A percentile compares a stretch with the other conserved stretches of the same genome.
These are phyloP conservation scores for Pachymerium ferrugineum DNA, from an alignment of 2,888 invertebrate species.

Conservation along the genomic window DNA sequence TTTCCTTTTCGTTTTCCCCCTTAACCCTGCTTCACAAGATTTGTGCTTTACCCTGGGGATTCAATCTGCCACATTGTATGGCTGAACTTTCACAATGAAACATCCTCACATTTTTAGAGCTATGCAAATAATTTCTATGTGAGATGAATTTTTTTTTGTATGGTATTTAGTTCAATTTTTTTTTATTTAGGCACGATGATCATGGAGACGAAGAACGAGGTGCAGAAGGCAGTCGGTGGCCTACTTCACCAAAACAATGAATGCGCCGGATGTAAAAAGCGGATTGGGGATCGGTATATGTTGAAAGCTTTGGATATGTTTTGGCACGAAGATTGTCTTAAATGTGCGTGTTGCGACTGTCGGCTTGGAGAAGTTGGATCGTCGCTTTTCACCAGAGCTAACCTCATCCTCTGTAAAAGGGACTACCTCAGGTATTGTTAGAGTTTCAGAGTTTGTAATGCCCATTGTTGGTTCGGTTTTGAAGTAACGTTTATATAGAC, in stretches of 20 bases:
- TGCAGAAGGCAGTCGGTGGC: conserved; percentile 22
- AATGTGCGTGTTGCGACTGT: conserved; percentile 88
- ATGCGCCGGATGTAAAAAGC: conserved; percentile 79
- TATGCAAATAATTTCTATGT: neutral
- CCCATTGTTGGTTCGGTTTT: neutral
- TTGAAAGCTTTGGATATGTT: conserved; percentile 80
- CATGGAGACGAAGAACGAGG: conserved; percentile 27
- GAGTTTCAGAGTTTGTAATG: neutral
- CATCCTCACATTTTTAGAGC: too few relatives aligned
- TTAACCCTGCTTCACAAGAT: neutral
- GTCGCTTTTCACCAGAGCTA: conserved; percentile 82
- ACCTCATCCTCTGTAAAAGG: conserved; percentile 82
- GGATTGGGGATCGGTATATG: conserved; percentile 76
- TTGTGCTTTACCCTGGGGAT: neutral
- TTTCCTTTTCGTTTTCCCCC: neutral
- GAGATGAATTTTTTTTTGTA: neutral
- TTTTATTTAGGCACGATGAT: conserved; percentile 4
- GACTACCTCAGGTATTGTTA: conserved; percentile 78
- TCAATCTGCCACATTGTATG: neutral
- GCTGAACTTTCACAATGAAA: too few relatives aligned
- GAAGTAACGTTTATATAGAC: neutral
- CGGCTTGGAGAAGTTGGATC: conserved; percentile 88
- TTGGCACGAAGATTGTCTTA: conserved; percentile 92
- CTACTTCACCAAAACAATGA: conserved; percentile 52
- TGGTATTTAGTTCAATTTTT: neutral